Evolutionary conservation across 2,888 invertebrate species (phyloP).

Genomic region (Adelognathus sp.): DNA sequence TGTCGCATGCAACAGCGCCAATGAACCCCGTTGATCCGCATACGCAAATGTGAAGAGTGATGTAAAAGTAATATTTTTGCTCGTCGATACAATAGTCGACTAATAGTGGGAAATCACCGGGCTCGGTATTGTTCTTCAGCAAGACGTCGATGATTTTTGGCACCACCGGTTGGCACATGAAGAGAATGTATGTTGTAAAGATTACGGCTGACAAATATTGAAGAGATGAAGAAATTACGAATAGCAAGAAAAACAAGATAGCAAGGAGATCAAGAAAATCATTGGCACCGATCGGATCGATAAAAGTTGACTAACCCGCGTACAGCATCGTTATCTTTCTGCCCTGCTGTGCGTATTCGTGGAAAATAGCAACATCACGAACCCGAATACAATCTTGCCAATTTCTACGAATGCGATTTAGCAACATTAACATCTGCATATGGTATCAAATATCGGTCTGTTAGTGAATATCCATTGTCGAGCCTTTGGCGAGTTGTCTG

Average conservation of each 20-base stretch:
- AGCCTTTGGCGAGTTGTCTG: background rate
- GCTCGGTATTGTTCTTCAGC: slow-evolving; percentile 26
- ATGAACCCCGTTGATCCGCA: too few species aligned
- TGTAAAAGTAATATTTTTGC: slow-evolving; percentile 4
- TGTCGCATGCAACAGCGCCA: too few species aligned
- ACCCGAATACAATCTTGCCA: slow-evolving; percentile 32
- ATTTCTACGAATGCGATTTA: slow-evolving; percentile 19
- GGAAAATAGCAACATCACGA: slow-evolving; percentile 30
- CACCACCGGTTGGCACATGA: slow-evolving; percentile 30
- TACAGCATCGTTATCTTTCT: slow-evolving; percentile 25
- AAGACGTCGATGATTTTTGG: slow-evolving; percentile 38
- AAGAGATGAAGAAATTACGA: too few species aligned
- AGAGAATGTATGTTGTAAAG: slow-evolving; percentile 9
- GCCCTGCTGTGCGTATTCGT: slow-evolving; percentile 27
- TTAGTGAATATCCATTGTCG: background rate
- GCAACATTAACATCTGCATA: slow-evolving; percentile 12
- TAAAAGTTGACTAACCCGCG: slow-evolving; percentile 23
- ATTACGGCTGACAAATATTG: too few species aligned
- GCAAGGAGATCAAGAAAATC: too few species aligned
- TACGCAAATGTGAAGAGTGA: background rate
- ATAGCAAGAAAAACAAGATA: too few species aligned
- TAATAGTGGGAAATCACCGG: slow-evolving; percentile 41
- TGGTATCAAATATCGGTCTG: background rate
- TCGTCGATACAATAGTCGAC: slow-evolving; percentile 25
- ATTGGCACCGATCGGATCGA: too few species aligned